Evolutionary conservation across 2,113 vertebrate genomes (phyloP).

Genomic region (Muscicapa adusta): DNA sequence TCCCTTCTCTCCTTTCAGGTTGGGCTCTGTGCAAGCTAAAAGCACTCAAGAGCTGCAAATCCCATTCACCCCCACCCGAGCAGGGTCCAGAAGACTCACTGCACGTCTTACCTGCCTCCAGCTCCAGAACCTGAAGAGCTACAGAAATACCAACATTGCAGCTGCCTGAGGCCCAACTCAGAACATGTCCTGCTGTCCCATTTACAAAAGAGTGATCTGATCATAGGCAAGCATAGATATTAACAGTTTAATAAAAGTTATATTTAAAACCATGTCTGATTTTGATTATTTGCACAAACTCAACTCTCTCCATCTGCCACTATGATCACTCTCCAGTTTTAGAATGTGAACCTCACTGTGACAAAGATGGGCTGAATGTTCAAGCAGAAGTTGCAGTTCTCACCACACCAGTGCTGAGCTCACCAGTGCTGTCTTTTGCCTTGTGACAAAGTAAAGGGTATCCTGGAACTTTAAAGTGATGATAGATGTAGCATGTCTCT

Average conservation of each 20-base stretch:
- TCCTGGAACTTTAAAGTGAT: not conserved
- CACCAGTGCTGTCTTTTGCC: not conserved
- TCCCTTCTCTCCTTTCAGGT: constrained; percentile 41
- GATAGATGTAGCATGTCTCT: not conserved
- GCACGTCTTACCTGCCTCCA: constrained; percentile 50
- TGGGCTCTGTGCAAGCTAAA: constrained; percentile 43
- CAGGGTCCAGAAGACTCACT: constrained; percentile 61
- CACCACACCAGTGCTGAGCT: not conserved
- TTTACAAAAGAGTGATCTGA: not conserved
- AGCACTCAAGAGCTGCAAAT: constrained; percentile 24
- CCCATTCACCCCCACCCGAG: constrained; percentile 49
- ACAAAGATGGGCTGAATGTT: not conserved
- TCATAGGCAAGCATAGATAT: not conserved
- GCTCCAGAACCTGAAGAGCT: constrained; percentile 60
- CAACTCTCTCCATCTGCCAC: not conserved
- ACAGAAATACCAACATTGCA: constrained; percentile 35
- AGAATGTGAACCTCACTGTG: not conserved
- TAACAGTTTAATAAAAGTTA: not conserved
- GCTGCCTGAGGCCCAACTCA: constrained; percentile 1
- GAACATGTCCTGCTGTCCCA: not conserved
- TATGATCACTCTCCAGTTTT: not conserved
- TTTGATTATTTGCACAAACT: not conserved
- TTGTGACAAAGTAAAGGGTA: not conserved
- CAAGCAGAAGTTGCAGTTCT: not conserved
- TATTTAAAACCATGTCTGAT: not conserved